A percentile compares a stretch with the other conserved stretches of the same genome.
Conservation (phyloP, 2,113 vertebrate species). For the Thomomys bottae region DNA sequence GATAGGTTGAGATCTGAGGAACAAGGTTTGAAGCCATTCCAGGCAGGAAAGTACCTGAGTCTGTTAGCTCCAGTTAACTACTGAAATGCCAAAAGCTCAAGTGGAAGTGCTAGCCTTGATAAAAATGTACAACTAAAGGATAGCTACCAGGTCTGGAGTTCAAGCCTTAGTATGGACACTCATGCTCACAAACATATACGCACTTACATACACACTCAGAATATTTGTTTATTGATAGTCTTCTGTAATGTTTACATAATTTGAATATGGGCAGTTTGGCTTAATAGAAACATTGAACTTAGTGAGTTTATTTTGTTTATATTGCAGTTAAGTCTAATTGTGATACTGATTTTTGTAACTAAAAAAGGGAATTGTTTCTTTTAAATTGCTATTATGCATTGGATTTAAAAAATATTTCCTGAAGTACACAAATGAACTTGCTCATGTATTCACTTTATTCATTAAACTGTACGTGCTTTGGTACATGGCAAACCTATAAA, state of each 20-base stretch:
- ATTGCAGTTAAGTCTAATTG: background rate
- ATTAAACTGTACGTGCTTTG: background rate
- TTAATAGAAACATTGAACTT: slow-evolving; percentile 8
- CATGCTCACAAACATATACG: too few species aligned
- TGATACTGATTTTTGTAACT: slow-evolving; percentile 25
- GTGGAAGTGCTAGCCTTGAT: too few species aligned
- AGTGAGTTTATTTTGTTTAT: background rate
- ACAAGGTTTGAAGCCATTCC: too few species aligned
- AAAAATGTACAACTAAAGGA: background rate
- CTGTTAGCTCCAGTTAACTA: too few species aligned
- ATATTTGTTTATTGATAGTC: slow-evolving; percentile 12
- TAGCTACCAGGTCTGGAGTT: too few species aligned
- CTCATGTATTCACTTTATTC: background rate
- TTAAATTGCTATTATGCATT: background rate
- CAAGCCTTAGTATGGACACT: too few species aligned
- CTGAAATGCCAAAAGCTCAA: too few species aligned
- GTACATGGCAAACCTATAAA: background rate
- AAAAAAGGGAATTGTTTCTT: background rate
- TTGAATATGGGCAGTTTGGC: background rate
- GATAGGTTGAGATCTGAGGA: too few species aligned
- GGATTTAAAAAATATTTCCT: slow-evolving; percentile 22
- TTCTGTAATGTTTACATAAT: slow-evolving; percentile 10
- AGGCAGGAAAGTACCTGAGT: too few species aligned
- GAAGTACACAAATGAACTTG: slow-evolving; percentile 7
- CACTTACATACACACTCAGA: too few species aligned